Conservation (phyloP, 2,113 vertebrate genomes). For the Neopipo cinnamomea region DNA sequence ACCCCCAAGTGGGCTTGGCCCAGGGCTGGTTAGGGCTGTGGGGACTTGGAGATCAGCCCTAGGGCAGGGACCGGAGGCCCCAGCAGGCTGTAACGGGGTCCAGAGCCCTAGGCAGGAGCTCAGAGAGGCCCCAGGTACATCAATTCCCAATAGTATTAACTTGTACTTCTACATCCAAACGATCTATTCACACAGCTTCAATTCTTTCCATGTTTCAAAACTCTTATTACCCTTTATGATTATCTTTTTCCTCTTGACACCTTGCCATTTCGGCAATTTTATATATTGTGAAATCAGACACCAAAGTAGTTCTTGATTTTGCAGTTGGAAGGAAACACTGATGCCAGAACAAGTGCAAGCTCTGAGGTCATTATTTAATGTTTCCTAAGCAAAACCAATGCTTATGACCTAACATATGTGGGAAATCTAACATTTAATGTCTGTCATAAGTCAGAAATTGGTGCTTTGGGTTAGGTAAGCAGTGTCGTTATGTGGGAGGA, state of each 20-base stretch:
- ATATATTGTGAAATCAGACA: background rate
- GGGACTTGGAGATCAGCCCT: background rate
- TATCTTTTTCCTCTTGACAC: background rate
- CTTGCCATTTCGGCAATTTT: background rate
- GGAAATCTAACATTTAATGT: background rate
- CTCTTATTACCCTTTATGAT: background rate
- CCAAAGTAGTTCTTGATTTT: background rate
- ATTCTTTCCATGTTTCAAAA: background rate
- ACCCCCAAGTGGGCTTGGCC: fast-evolving
- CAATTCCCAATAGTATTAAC: background rate
- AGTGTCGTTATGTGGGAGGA: background rate
- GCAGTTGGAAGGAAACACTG: background rate
- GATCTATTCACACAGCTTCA: background rate
- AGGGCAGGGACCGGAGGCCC: background rate
- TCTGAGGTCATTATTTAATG: background rate
- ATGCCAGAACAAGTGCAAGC: background rate
- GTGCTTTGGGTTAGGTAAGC: background rate
- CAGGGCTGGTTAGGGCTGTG: background rate
- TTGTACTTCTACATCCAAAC: background rate
- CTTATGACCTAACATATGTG: background rate
- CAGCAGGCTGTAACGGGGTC: fast-evolving
- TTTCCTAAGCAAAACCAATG: background rate
- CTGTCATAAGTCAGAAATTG: background rate
- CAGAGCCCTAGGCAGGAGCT: background rate
- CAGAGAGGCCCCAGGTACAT: background rate